A percentile compares a stretch with the other conserved stretches of the same genome.
Evolutionary conservation across 37 sponge, comb jelly and placozoan genomes (phyloP).

Genomic region (Cliona cf. orientalis): DNA sequence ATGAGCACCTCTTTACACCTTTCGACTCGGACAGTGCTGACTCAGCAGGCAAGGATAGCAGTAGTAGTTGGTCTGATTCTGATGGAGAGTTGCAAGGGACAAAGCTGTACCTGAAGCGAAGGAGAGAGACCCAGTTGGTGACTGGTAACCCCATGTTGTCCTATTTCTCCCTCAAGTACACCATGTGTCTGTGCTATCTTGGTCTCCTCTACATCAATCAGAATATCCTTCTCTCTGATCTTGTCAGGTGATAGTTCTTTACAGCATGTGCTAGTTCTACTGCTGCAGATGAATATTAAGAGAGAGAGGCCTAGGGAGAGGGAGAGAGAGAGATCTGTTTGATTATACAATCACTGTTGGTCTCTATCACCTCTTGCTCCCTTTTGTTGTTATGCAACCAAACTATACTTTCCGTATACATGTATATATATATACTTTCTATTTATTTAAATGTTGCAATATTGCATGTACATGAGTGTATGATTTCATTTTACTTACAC

Average conservation of each 20-base stretch:
- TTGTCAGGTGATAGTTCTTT: constrained; percentile 17
- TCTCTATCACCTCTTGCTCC: too few relatives aligned
- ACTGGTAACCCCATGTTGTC: background rate
- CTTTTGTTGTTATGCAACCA: too few relatives aligned
- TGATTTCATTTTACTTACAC: too few relatives aligned
- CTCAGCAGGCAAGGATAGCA: background rate
- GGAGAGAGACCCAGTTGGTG: background rate
- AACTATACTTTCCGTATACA: too few relatives aligned
- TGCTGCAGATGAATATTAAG: too few relatives aligned
- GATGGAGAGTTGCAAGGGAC: background rate
- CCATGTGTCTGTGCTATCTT: constrained; percentile 47
- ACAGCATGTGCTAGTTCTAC: too few relatives aligned
- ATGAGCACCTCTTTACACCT: constrained; percentile 25
- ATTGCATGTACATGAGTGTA: too few relatives aligned
- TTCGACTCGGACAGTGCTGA: background rate
- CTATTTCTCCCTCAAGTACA: constrained; percentile 14
- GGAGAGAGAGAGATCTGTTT: too few relatives aligned
- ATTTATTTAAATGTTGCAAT: too few relatives aligned
- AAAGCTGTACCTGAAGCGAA: background rate
- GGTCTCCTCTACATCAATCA: constrained; percentile 51
- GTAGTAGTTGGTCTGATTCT: background rate
- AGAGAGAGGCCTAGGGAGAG: too few relatives aligned
- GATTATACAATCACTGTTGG: too few relatives aligned
- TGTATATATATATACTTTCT: too few relatives aligned
- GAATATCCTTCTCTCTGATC: constrained; percentile 42